Percentiles rank a stretch among this genome's conserved stretches.
These are phyloP conservation scores for Pygoscelis adeliae DNA, from an alignment of 2,113 vertebrate species.

Conservation along the genomic window DNA sequence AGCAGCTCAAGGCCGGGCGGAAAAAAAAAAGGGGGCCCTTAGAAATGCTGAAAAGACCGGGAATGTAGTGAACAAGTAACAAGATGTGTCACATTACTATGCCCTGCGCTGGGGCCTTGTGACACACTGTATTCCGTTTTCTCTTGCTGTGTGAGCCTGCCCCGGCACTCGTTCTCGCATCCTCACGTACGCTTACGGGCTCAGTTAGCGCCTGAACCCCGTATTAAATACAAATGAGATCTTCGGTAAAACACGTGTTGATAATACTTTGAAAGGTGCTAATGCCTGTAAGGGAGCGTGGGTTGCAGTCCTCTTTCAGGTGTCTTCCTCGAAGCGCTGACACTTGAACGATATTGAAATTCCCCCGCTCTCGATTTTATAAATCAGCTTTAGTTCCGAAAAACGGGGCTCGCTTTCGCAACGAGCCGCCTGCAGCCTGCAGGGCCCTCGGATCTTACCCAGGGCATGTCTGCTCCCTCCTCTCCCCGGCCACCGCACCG, in stretches of 20 bases:
- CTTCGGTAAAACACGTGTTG: background rate
- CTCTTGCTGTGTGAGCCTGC: background rate
- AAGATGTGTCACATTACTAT: background rate
- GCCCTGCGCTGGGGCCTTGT: background rate
- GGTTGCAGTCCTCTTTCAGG: background rate
- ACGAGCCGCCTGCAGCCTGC: background rate
- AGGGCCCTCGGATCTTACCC: background rate
- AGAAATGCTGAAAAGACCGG: background rate
- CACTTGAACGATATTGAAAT: background rate
- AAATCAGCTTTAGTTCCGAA: background rate
- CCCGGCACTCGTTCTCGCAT: background rate
- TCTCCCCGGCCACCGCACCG: background rate
- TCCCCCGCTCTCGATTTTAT: background rate
- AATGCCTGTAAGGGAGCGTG: background rate
- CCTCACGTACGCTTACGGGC: background rate
- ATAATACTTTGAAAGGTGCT: background rate
- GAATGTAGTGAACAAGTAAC: background rate
- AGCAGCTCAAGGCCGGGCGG: background rate
- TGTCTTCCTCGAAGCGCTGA: background rate
- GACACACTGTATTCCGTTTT: background rate
- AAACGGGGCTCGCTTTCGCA: background rate
- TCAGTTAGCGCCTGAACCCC: background rate
- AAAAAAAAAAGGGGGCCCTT: background rate
- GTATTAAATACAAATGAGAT: background rate
- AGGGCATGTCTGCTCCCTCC: background rate